A percentile compares a stretch with the other conserved stretches of the same genome.
Evolutionary conservation across 2,888 invertebrate genomes (phyloP).

Genomic region (Andrena dorsata): DNA sequence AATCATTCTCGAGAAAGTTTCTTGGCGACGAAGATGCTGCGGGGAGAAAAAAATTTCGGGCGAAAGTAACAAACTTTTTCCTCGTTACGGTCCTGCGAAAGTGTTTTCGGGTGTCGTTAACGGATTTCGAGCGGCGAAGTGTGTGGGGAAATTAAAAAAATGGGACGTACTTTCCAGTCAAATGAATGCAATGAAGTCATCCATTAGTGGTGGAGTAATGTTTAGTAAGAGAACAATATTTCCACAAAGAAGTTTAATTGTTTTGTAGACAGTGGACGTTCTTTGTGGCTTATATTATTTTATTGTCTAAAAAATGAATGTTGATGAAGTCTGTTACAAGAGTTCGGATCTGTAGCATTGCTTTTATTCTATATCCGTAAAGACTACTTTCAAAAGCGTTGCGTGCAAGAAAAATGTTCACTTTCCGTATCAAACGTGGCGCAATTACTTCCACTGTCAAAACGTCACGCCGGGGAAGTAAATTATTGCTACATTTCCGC

Average conservation of each 20-base stretch:
- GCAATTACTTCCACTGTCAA: background rate
- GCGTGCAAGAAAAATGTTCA: background rate
- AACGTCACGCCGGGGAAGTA: background rate
- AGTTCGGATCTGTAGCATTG: background rate
- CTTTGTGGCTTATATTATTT: too few relatives aligned
- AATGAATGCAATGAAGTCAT: background rate
- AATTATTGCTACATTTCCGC: constrained; percentile 22
- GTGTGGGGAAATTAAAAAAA: background rate
- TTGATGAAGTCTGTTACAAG: background rate
- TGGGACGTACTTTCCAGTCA: background rate
- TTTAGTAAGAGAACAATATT: too few relatives aligned
- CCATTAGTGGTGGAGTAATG: too few relatives aligned
- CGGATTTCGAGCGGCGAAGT: background rate
- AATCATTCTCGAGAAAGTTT: background rate
- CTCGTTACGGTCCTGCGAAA: background rate
- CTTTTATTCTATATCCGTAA: background rate
- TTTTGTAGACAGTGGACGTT: too few relatives aligned
- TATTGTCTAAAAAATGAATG: too few relatives aligned
- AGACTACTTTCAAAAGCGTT: background rate
- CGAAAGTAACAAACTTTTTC: background rate
- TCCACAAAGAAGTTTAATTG: too few relatives aligned
- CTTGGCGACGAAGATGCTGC: background rate
- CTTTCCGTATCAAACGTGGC: background rate
- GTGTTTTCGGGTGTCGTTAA: background rate
- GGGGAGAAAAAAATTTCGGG: too few relatives aligned